Evolutionary conservation across 2,888 invertebrate species (phyloP), one percentile per base, ranked within the genome.

Genomic region (Drosophila infuscata): DNA sequence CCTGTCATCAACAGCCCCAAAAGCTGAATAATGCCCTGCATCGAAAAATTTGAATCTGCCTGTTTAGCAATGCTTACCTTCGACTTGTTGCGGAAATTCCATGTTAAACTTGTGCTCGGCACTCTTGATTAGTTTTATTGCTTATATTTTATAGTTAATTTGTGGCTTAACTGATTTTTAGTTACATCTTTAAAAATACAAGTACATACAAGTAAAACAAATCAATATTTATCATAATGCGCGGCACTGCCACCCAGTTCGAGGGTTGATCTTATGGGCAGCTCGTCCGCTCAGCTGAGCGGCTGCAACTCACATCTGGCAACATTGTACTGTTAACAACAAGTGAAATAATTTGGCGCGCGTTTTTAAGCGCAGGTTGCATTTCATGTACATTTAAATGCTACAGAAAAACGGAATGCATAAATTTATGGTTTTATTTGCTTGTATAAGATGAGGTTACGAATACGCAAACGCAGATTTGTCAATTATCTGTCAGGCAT

Each of bases 41-140:
- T 32, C 65, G 62, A 17, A 58, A 56, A 63, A 33, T 15, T 54
- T 46, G 59, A 64, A 63, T 20, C 66, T 56, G 66, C 33, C 43
- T 48, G 25, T 51, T 62, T 72, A 58, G 57, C 59, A 17, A 41
- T 15, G 4, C 54, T 74, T 88, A 92, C 92, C 92, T 92, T 92
- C 91, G 52, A 92, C 85, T 89, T 92, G 91, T 70, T 92, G 92
- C 17, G 91, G 90, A 76, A 91, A 92, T 82, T 92, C 92, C 92
- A 92, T 92, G 62, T 58, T 64, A 32, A 46, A 38, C 15, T 67
- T 73, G 52, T 60, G 66, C 29, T 30, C 33, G 32, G 60, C 64
- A 62, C 66, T 67, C 7, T 62, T 30, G 17, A 43, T 54, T 25
- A 46, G 15, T 58, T 61, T 62, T 11, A 12, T 49, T 30, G 35